Conservation (phyloP, 2,797 vertebrate species). For the Spinibarbus caldwelli region DNA sequence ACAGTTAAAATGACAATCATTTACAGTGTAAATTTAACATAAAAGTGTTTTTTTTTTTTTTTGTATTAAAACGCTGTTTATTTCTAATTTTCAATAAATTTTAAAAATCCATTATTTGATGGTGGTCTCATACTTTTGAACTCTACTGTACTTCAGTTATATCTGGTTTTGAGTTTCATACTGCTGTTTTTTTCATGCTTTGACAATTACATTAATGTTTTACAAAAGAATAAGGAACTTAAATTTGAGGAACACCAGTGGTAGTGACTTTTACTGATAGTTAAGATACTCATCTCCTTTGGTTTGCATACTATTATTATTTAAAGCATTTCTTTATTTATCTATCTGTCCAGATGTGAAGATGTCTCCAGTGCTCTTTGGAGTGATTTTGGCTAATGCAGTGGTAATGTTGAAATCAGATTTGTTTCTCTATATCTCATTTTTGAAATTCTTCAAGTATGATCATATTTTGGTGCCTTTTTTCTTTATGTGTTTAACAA, state of each 20-base stretch:
- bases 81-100: too few species aligned
- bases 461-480: not conserved
- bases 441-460: not conserved
- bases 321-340: not conserved
- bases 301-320: not conserved
- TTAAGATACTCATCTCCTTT: not conserved
- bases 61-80: too few species aligned
- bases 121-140: too few species aligned
- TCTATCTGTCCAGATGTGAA: constrained; percentile 60
- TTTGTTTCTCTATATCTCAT: not conserved
- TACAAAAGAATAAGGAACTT: not conserved
- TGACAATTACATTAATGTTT: not conserved
- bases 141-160: not conserved
- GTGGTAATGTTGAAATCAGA: constrained; percentile 70
- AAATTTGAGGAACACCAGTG: constrained; percentile 1
- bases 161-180: not conserved
- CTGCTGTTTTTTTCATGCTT: not conserved
- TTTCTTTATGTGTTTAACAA: constrained; percentile 40
- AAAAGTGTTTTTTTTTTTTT: not conserved
- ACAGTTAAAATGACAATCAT: too few species aligned
- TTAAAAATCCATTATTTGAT: not conserved
- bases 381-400: constrained; percentile 63
- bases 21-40: not conserved
- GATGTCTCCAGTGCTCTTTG: constrained; percentile 72
- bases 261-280: not conserved